These are phyloP conservation scores for Cyanocitta stelleri DNA, from an alignment of 2,113 vertebrate genomes.

Conservation along the genomic window DNA sequence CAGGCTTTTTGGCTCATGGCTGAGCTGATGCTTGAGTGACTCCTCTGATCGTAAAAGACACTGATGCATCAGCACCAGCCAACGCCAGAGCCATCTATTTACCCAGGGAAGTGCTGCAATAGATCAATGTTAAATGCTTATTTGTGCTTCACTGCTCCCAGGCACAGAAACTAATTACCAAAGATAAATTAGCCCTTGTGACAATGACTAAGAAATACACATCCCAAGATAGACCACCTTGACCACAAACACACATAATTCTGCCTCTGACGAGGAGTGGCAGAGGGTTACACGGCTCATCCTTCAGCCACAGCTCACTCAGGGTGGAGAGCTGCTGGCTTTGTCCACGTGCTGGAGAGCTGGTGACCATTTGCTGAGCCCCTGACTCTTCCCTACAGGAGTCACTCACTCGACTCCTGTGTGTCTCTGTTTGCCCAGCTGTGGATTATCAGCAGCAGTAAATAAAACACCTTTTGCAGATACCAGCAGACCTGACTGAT, in stretches of 20 bases:
- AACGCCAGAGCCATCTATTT: constrained; percentile 8
- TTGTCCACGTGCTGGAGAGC: neutral
- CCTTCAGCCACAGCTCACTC: neutral
- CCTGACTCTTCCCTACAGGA: neutral
- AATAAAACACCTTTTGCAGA: neutral
- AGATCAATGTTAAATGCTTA: constrained; percentile 50
- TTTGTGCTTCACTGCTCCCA: constrained; percentile 43
- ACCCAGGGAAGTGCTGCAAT: constrained; percentile 45
- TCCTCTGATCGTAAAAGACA: constrained; percentile 17
- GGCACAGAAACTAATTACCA: constrained; percentile 59
- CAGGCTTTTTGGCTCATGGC: neutral
- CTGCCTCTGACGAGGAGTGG: neutral
- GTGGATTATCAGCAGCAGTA: neutral
- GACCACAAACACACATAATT: constrained; percentile 17
- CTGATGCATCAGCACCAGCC: constrained; percentile 8
- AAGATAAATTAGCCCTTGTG: constrained; percentile 53
- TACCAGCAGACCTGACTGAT: neutral
- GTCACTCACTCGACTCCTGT: neutral
- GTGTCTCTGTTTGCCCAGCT: neutral
- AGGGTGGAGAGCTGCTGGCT: neutral
- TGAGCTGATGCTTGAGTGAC: neutral
- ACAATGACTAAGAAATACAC: constrained; percentile 31
- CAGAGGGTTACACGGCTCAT: neutral
- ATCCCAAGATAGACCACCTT: constrained; percentile 29
- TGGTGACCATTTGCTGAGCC: neutral